A percentile compares a stretch with the other conserved stretches of the same genome.
Conservation (phyloP, 1,140 invertebrate genomes). For the Leptestheria dahalacensis region DNA sequence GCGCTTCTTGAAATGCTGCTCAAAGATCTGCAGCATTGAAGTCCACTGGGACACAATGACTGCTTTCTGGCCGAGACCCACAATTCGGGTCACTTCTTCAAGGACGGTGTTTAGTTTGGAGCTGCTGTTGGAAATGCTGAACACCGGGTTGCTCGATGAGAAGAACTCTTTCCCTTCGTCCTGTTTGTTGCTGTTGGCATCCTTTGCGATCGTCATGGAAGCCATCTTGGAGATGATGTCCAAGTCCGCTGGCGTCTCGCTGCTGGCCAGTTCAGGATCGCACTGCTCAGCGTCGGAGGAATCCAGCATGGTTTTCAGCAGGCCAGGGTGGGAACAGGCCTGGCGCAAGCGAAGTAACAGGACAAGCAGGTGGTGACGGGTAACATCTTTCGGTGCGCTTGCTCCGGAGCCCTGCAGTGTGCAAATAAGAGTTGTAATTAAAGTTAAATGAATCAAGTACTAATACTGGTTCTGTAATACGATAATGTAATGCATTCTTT, state of each 20-base stretch:
- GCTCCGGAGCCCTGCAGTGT: conserved; percentile 1
- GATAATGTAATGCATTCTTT: too few species aligned
- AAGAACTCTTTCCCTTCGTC: conserved; percentile 30
- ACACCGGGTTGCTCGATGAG: conserved; percentile 50
- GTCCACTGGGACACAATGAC: conserved; percentile 82
- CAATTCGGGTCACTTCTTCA: conserved; percentile 30
- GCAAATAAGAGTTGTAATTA: not conserved
- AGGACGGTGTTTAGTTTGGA: conserved; percentile 36
- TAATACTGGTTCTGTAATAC: too few species aligned
- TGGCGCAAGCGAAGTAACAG: conserved; percentile 68
- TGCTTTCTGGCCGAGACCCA: conserved; percentile 40
- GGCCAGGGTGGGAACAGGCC: conserved; percentile 70
- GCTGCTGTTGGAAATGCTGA: conserved; percentile 38
- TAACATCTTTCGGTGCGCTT: conserved; percentile 1
- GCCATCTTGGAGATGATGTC: conserved; percentile 44
- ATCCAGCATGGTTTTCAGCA: conserved; percentile 43
- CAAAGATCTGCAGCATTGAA: conserved; percentile 50
- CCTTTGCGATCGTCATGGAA: conserved; percentile 37
- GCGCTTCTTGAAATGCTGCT: conserved; percentile 36
- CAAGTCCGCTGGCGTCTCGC: conserved; percentile 26
- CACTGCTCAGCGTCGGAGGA: not conserved
- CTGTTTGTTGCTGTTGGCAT: conserved; percentile 17
- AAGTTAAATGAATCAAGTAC: too few species aligned
- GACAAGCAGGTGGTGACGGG: conserved; percentile 48
- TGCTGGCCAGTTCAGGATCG: conserved; percentile 4